phyloP scores from a whole-genome alignment of 37 sponge, comb jelly and placozoan species.

The Ephydatia muelleri region DNA sequence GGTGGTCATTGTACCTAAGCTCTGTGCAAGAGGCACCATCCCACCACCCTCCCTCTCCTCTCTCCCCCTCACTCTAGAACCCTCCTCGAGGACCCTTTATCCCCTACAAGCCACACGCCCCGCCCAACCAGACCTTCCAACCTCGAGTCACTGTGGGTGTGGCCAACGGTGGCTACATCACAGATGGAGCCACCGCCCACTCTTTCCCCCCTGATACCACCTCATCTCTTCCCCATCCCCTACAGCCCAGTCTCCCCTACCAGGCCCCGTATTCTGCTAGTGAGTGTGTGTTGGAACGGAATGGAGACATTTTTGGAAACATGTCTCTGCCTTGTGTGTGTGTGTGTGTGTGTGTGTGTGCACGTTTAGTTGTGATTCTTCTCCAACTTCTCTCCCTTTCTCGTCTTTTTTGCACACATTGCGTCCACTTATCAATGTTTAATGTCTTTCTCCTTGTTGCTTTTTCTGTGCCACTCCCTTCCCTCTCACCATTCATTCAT shows the following conservation, averaged over 20 bases:
- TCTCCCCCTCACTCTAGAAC: slow-evolving; percentile 25
- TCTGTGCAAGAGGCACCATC: neutral
- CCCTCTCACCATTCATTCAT: too few species aligned
- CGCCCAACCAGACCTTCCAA: slow-evolving; percentile 68
- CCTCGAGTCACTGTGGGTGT: slow-evolving; percentile 47
- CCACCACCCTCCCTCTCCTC: neutral
- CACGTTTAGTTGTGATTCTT: neutral
- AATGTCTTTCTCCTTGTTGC: neutral
- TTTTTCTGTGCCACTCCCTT: slow-evolving; percentile 10
- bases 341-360: too few species aligned
- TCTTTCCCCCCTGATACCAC: slow-evolving; percentile 21
- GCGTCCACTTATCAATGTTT: neutral
- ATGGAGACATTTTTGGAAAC: too few species aligned
- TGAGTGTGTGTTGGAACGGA: slow-evolving; percentile 7
- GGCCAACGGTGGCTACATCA: neutral
- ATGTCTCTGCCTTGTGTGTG: too few species aligned
- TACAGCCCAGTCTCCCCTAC: slow-evolving; percentile 34
- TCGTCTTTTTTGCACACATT: neutral
- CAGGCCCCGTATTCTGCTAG: slow-evolving; percentile 50
- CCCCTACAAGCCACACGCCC: slow-evolving; percentile 67
- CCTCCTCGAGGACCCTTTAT: slow-evolving; percentile 75
- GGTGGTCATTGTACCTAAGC: too few species aligned
- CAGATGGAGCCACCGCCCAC: neutral
- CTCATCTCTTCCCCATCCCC: slow-evolving; percentile 3
- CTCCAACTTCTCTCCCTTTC: neutral